A percentile compares a stretch with the other conserved stretches of the same genome.
phyloP scores from a whole-genome alignment of 2,888 invertebrate species.

The Eupithecia tripunctaria region DNA sequence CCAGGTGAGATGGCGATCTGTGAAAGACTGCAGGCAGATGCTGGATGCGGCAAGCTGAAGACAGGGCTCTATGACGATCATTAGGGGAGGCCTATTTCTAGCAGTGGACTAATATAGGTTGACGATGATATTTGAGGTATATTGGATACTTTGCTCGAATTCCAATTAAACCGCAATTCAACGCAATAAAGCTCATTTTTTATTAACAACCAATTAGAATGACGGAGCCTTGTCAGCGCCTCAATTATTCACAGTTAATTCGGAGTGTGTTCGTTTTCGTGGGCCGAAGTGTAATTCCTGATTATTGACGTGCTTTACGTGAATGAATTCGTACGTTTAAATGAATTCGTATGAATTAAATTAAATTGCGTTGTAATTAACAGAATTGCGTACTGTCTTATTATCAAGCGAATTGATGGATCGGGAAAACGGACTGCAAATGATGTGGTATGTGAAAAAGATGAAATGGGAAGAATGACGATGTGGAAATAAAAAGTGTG shows the following conservation, averaged over 20 bases:
- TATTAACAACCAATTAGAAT: slow-evolving; percentile 1
- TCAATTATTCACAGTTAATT: slow-evolving; percentile 35
- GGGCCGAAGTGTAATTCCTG: slow-evolving; percentile 37
- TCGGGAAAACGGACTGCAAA: not conserved
- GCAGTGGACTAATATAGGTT: too few relatives aligned
- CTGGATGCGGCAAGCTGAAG: too few relatives aligned
- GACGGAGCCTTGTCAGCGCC: slow-evolving; percentile 2
- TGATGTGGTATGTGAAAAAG: not conserved
- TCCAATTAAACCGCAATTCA: slow-evolving; percentile 4
- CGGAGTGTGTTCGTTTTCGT: slow-evolving; percentile 29
- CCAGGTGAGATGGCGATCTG: too few relatives aligned
- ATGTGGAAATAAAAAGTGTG: not conserved
- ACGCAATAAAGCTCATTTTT: not conserved
- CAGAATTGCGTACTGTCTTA: slow-evolving; percentile 27
- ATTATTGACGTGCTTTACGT: slow-evolving; percentile 36
- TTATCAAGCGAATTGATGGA: slow-evolving; percentile 22
- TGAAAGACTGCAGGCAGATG: too few relatives aligned
- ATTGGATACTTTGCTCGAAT: not conserved
- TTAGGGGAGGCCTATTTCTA: too few relatives aligned
- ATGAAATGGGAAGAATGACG: not conserved
- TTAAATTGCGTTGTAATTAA: slow-evolving; percentile 34
- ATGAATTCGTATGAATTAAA: slow-evolving; percentile 25
- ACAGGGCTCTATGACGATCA: too few relatives aligned
- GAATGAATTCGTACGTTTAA: slow-evolving; percentile 25
- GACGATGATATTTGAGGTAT: too few relatives aligned